phyloP scores from a whole-genome alignment of 2,888 invertebrate genomes.

The Clepsis dumicolana region DNA sequence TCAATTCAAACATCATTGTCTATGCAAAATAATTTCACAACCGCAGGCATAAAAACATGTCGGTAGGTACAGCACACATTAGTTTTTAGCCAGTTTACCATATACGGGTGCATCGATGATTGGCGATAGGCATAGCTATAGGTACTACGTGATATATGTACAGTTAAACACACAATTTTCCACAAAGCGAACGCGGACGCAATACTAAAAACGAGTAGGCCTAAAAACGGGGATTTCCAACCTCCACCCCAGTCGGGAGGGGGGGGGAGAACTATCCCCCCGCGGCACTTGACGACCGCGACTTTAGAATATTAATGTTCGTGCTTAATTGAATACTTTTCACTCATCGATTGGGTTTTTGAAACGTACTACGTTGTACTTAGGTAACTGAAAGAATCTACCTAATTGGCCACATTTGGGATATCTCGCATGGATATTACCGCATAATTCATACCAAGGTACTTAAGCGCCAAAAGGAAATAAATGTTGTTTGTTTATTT shows the following conservation, averaged over 20 bases:
- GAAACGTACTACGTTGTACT: not conserved
- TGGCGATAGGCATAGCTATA: not conserved
- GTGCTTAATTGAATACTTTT: constrained; percentile 79
- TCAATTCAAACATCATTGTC: no score
- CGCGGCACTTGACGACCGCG: constrained; percentile 77
- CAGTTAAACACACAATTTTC: constrained; percentile 48
- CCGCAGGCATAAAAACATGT: no score
- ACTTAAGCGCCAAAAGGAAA: no score
- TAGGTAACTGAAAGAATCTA: not conserved
- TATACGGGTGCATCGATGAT: not conserved
- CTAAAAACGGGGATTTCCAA: constrained; percentile 78
- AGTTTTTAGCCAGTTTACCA: not conserved
- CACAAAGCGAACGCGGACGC: constrained; percentile 61
- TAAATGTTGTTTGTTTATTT: no score
- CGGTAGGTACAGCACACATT: no score
- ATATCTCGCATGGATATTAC: no score
- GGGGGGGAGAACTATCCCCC: constrained; percentile 68
- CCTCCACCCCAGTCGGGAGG: constrained; percentile 52
- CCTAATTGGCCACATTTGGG: not conserved
- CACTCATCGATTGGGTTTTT: constrained; percentile 66
- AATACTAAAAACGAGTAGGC: constrained; percentile 82
- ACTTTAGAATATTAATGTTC: constrained; percentile 81
- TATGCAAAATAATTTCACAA: no score
- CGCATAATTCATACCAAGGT: no score
- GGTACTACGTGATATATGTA: constrained; percentile 45